phyloP scores from a whole-genome alignment of 2,888 invertebrate genomes.

The Dolichopus griseipennis region DNA sequence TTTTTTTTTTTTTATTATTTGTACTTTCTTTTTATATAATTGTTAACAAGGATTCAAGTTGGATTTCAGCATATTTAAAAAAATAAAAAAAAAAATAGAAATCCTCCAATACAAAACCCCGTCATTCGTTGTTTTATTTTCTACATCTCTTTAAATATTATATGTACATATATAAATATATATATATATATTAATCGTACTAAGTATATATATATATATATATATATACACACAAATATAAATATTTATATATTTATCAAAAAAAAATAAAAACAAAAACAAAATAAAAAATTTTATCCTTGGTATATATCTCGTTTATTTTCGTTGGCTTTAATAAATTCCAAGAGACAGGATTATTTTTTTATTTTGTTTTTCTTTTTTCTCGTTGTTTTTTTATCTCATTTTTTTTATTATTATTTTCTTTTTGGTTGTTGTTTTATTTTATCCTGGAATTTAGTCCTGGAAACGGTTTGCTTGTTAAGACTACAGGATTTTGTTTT shows the following conservation, averaged over 20 bases:
- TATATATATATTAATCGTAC: not conserved
- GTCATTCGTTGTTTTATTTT: not conserved
- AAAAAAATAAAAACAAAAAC: no score
- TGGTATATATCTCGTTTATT: conserved; percentile 2
- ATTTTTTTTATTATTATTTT: not conserved
- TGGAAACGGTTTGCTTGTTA: conserved; percentile 4
- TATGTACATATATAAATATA: not conserved
- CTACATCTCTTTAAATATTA: not conserved
- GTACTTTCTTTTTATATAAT: not conserved
- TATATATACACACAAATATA: not conserved
- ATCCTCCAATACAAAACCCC: not conserved
- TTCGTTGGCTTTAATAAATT: conserved; percentile 6
- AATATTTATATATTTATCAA: no score
- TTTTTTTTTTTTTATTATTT: no score
- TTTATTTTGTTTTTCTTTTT: not conserved
- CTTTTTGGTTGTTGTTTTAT: not conserved
- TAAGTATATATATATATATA: not conserved
- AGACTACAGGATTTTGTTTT: not conserved
- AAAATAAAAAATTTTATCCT: not conserved
- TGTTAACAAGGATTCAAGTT: conserved; percentile 4
- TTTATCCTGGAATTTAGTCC: not conserved
- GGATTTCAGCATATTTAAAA: conserved; percentile 2
- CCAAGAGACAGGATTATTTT: conserved; percentile 6
- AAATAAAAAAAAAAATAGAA: no score
- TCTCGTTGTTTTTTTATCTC: not conserved